These are phyloP conservation scores for Ceriagrion tenellum DNA, from an alignment of 2,888 invertebrate species.

Conservation along the genomic window DNA sequence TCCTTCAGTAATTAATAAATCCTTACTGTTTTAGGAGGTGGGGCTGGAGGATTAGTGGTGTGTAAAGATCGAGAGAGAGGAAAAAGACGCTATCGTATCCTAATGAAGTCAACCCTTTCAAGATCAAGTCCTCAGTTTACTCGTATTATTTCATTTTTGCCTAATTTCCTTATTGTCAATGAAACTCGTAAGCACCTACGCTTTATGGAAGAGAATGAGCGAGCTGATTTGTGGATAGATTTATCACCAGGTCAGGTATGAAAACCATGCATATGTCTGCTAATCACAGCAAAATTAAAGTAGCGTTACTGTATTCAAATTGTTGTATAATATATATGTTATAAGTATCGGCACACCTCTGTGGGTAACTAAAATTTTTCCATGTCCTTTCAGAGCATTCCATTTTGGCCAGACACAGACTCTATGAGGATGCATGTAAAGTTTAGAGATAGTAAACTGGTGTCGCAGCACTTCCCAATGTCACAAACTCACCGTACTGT, in stretches of 20 bases:
- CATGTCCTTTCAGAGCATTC: conserved; percentile 78
- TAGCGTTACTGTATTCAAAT: background rate
- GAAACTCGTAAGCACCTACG: conserved; percentile 83
- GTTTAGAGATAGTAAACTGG: conserved; percentile 86
- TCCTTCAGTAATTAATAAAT: background rate
- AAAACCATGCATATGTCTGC: background rate
- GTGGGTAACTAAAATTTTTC: background rate
- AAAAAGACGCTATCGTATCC: conserved; percentile 85
- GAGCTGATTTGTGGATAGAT: conserved; percentile 91
- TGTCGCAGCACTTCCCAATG: conserved; percentile 89
- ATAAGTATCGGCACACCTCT: too few relatives aligned
- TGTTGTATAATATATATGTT: background rate
- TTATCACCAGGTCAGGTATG: conserved; percentile 84
- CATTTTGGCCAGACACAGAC: conserved; percentile 91
- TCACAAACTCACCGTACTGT: conserved; percentile 86
- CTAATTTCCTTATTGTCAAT: conserved; percentile 89
- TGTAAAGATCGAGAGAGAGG: conserved; percentile 85
- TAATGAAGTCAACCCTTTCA: conserved; percentile 85
- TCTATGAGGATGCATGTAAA: conserved; percentile 90
- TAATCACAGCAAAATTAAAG: background rate
- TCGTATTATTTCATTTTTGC: conserved; percentile 88
- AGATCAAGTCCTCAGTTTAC: conserved; percentile 87
- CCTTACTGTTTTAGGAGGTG: background rate
- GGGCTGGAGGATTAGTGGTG: conserved; percentile 78
- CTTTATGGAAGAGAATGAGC: conserved; percentile 92